These are phyloP conservation scores for Miichthys miiuy DNA, from an alignment of 2,797 vertebrate genomes.

Conservation along the genomic window DNA sequence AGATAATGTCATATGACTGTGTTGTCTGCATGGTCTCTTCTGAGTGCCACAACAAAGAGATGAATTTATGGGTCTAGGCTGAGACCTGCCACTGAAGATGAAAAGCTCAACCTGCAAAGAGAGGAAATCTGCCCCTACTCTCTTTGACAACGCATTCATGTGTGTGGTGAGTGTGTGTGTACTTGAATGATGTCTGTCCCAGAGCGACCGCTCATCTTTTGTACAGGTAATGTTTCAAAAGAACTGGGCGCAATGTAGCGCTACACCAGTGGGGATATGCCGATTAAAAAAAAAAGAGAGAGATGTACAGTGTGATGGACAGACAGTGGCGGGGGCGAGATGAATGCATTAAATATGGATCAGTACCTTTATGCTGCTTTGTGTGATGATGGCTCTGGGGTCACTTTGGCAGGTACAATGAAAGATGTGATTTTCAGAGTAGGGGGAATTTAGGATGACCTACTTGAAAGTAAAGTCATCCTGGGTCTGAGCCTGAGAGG, in stretches of 20 bases:
- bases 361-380: slow-evolving; percentile 29
- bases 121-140: slow-evolving; percentile 1
- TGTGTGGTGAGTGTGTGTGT: background rate
- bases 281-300: background rate
- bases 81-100: slow-evolving; percentile 19
- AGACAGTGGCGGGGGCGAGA: background rate
- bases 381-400: slow-evolving; percentile 56
- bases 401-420: slow-evolving; percentile 58
- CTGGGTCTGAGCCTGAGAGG: slow-evolving; percentile 5
- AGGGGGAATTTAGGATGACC: slow-evolving; percentile 42
- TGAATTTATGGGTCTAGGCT: slow-evolving; percentile 14
- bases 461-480: slow-evolving; percentile 37
- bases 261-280: slow-evolving; percentile 11
- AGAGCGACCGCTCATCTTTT: slow-evolving; percentile 19
- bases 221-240: slow-evolving; percentile 31
- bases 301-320: slow-evolving; percentile 24
- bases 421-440: slow-evolving; percentile 27
- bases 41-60: slow-evolving; percentile 26
- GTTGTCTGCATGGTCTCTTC: background rate
- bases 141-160: slow-evolving; percentile 12
- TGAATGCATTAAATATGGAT: slow-evolving; percentile 59
- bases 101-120: slow-evolving; percentile 35
- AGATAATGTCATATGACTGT: background rate
- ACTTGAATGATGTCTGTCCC: slow-evolving; percentile 26
- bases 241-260: slow-evolving; percentile 14